A percentile compares a stretch with the other conserved stretches of the same genome.
These are phyloP conservation scores for Drosophila histrio DNA, from an alignment of 2,888 invertebrate genomes.

Conservation along the genomic window DNA sequence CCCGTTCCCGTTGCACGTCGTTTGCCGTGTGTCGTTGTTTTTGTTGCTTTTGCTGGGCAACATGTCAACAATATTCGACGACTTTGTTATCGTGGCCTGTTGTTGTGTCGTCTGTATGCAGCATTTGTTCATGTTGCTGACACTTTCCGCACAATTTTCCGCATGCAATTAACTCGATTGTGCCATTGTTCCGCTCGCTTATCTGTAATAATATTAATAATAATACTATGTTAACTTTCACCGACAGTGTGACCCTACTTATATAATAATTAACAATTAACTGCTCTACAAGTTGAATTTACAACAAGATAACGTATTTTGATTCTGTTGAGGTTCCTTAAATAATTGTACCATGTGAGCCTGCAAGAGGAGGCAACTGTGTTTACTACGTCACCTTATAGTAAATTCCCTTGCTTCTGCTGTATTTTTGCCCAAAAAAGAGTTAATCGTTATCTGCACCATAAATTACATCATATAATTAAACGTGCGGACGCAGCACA, in stretches of 20 bases:
- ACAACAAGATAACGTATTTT: too few relatives aligned
- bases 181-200: neutral
- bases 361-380: too few relatives aligned
- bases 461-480: constrained; percentile 64
- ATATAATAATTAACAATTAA: constrained; percentile 33
- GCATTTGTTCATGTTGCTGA: constrained; percentile 48
- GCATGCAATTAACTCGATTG: neutral
- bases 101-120: constrained; percentile 29
- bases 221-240: constrained; percentile 29
- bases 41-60: neutral
- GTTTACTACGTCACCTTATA: too few relatives aligned
- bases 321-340: too few relatives aligned
- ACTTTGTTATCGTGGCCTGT: constrained; percentile 33
- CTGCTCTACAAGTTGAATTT: too few relatives aligned
- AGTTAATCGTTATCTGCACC: constrained; percentile 43
- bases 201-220: neutral
- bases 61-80: constrained; percentile 26
- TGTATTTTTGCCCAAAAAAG: too few relatives aligned
- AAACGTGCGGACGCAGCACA: constrained; percentile 14
- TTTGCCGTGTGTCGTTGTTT: neutral
- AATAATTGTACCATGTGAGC: neutral
- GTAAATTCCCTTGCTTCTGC: too few relatives aligned
- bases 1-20: neutral
- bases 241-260: constrained; percentile 24
- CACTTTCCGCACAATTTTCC: neutral